Evolutionary conservation across 2,797 vertebrate genomes (phyloP), one percentile per base, ranked within the genome.

Genomic region (Rhinogobio ventralis): DNA sequence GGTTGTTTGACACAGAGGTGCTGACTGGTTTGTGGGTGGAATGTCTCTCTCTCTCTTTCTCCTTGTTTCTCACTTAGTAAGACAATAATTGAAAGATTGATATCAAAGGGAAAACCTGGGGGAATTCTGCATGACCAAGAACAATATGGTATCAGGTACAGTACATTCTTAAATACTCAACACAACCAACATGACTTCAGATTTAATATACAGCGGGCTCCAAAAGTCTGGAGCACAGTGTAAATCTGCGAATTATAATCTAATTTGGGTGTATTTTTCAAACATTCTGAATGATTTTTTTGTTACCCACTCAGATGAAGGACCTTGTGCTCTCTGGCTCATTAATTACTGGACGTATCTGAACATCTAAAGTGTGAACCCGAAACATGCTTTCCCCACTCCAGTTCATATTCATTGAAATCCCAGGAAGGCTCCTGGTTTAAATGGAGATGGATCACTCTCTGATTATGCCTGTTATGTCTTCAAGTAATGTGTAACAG

Each of bases 401-500:
- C 91, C 91, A 91, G 93, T 94, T 92, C 90, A 93, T 92, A 93
- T 94, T 92, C 92, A 94, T 92, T 93, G 92, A 94, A 95, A 94
- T 92, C 93, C 93, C 90, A 90, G 93, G 90, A 95, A 93, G 90
- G 91, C 91, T 94, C 92, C 90, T 87, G 88, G 93, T 92, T 87
- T 84, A 87, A 82, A 84, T 82, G 76, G 83, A 79, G 83, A 87
- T 87, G 91, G 76, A 91, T 90, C 86, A 51, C 71, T 88, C 75
- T 87, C 81, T 89, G 90, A 94, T 94, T 93, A 92, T 90, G 91
- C 93, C 91, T 94, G 94, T 94, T 95, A 94, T 94, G 94, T 95
- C 94, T 94, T 92, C 92, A 92, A 95, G 93, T 94, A 95, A 95
- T 95, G 94, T 93, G 92, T 93, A 95, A 93, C 94, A 94, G 93